Evolutionary conservation across 2,113 vertebrate genomes (phyloP).

Genomic region (Ptychochromis oligacanthus): DNA sequence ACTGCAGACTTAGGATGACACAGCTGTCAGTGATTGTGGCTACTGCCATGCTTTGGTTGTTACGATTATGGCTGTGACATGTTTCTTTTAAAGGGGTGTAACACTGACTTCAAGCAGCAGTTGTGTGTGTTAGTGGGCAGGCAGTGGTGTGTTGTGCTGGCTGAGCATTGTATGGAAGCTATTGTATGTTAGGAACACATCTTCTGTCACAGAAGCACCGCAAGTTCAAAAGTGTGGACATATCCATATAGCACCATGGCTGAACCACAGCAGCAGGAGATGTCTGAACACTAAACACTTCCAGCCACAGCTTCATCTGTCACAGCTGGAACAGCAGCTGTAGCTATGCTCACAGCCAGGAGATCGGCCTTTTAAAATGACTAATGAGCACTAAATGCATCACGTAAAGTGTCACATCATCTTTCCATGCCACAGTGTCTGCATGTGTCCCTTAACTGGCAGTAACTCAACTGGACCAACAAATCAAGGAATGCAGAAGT

Average conservation of each 20-base stretch:
- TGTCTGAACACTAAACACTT: not conserved
- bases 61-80: not conserved
- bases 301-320: not conserved
- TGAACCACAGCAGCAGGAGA: not conserved
- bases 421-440: not conserved
- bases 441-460: not conserved
- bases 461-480: not conserved
- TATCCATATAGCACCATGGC: not conserved
- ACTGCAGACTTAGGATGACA: not conserved
- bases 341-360: not conserved
- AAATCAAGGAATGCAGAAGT: not conserved
- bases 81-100: not conserved
- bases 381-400: slow-evolving; percentile 1
- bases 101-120: not conserved
- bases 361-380: not conserved
- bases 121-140: rapidly evolving
- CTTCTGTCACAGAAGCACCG: not conserved
- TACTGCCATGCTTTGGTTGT: not conserved
- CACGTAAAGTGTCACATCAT: not conserved
- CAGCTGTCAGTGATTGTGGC: not conserved
- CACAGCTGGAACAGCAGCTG: not conserved
- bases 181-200: not conserved
- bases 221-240: not conserved
- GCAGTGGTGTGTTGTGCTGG: not conserved
- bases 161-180: not conserved